Percentiles rank a stretch among this genome's conserved stretches.
These are phyloP conservation scores for Pseudococcus longispinus DNA, from an alignment of 2,888 invertebrate species.

Conservation along the genomic window DNA sequence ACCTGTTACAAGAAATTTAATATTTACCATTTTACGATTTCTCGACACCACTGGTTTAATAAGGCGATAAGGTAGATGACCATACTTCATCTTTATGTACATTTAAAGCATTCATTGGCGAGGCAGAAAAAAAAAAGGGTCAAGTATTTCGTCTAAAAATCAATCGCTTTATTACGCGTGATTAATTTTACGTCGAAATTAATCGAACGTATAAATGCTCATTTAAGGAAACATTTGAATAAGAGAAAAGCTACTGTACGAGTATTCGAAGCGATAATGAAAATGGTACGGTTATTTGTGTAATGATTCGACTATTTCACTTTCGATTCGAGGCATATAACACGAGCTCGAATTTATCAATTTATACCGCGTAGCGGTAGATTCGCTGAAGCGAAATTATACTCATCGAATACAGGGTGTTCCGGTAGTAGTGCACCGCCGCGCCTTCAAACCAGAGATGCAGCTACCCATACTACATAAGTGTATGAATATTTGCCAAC, in stretches of 20 bases:
- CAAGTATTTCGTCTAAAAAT: not conserved
- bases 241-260: not conserved
- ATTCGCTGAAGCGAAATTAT: not conserved
- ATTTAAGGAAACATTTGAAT: not conserved
- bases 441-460: too few relatives aligned
- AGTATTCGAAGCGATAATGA: not conserved
- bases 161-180: not conserved
- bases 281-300: not conserved
- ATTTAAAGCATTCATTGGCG: too few relatives aligned
- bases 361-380: not conserved
- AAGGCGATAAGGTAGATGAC: not conserved
- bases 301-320: constrained; percentile 24
- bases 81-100: too few relatives aligned
- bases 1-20: not conserved
- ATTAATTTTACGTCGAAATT: not conserved
- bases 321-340: not conserved
- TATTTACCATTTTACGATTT: not conserved
- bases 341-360: not conserved
- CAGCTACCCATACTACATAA: too few relatives aligned
- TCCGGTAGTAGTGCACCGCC: too few relatives aligned
- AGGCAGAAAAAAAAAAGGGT: not conserved
- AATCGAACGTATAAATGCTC: constrained; percentile 3
- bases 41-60: not conserved
- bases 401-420: not conserved
- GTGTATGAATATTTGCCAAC: too few relatives aligned